Evolutionary conservation across 2,888 invertebrate genomes (phyloP), one percentile per base, ranked within the genome.

Genomic region (Strigamia transsilvanica): DNA sequence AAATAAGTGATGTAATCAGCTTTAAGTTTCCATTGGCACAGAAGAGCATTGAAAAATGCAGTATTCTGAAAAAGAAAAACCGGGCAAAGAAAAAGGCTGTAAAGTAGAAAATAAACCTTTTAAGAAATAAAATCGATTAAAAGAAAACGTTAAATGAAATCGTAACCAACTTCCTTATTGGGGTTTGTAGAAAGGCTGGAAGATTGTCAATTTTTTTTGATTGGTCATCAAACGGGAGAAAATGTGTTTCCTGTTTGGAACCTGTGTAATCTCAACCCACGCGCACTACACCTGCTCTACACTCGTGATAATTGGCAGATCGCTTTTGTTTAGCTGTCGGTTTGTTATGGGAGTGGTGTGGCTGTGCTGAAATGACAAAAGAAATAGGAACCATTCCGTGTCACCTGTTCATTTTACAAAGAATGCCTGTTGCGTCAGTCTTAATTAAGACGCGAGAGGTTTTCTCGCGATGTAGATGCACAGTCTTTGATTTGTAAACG

Each of bases 401-500:
- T 51, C 51, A 46, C 46, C 46, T 46, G 46, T 15, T 46, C 46
- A n/a, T 51, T n/a, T 51, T 6, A 15, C 6, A 13, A 51, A 51
- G 51, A n/a, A n/a, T 51, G 51, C 51, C 51, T 51, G 51, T 51
- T 51, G 51, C 51, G n/a, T 18, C 51, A 51, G 51, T 51, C n/a
- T 51, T 51, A 51, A 51, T 51, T 51, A 51, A 51, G 51, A n/a
- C 51, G n/a, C 51, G n/a, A 51, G 51, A n/a, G 15, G 51, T 51
- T 51, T 42, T 51, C 51, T 51, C 51, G n/a, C 4, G 51, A 51
- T 6, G 51, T 18, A n/a, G 51, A 4, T 51, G 51, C 51, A n/a
- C 7, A 7, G 4, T 15, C 51, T 51, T 51, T 51, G 51, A 51
- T 51, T 51, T 51, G 51, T 51, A 51, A 51, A 51, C 51, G 51